Evolutionary conservation across 2,888 invertebrate species (phyloP), one percentile per base, ranked within the genome.

Genomic region (Rotaria socialis): DNA sequence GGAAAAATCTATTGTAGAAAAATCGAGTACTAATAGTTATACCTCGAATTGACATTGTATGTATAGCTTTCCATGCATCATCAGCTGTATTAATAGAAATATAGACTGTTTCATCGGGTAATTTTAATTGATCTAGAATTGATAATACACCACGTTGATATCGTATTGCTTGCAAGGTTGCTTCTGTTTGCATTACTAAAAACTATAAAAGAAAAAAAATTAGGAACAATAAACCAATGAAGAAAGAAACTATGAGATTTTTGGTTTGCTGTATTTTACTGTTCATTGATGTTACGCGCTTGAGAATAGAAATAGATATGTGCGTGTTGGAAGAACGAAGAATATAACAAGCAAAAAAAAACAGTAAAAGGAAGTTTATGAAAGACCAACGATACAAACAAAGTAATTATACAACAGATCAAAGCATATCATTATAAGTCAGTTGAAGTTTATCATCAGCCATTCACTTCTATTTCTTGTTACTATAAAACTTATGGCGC

Each of bases 1-100:
- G 14, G 2, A 52, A 16, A 16, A 16, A 16, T 52, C 52, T 11
- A 16, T 0, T 16, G 14, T 16, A 11, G 14, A 24, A 55, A 14
- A n/a, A 2, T 41, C 7, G 4, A 41, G 11, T 14, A 24, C 6
- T 19, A 75, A 2, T 43, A 75, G 4, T 84, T 7, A 27, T 35
- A 67, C 67, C 67, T 67, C 67, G 67, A 35, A 67, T 67, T 19
- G 67, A 27, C 97, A 98, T 98, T 92, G 94, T 95, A 91, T 96
- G 95, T 89, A 98, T 98, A 89, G 94, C 96, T 91, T 94, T 94
- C 95, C 96, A 97, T 5, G 95, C 97, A 93, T 96, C 96, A 91
- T 96, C 94, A 27, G 96, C 95, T 86, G 94, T 94, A 88, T 93
- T 93, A 43, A 97, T 94, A 87, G 93, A 91, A 56, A 96, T 92